Evolutionary conservation across 2,888 invertebrate genomes (phyloP), one percentile per base, ranked within the genome.

Genomic region (Steinernema hermaphroditum): DNA sequence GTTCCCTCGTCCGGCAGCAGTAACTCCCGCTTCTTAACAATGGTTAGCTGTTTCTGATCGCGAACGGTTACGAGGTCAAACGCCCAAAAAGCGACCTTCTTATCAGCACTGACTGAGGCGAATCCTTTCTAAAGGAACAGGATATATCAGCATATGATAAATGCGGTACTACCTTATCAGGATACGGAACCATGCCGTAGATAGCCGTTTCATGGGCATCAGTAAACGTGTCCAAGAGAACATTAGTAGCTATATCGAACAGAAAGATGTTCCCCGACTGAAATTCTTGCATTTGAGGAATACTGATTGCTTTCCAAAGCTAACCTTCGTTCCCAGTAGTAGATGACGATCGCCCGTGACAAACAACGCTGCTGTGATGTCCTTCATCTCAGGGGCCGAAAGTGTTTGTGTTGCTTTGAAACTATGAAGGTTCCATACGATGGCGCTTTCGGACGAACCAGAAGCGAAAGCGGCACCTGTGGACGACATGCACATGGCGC

Each of bases 11-110:
- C 96, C 78, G 95, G 93, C 75, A 96, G 88, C 87, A 94, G 92
- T 24, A 97, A 88, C 91, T 84, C 37, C 8, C 49, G 24, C 27
- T 37, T 71, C 71, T 19, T 94, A 94, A 0, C 93, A 87, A 90
- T 77, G 0, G 88, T 87, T 43, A 90, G 80, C 16, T 86, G 83
- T 78, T 88, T 68, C 88, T 87, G 78, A 29, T 76, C 72, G 22
- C 68, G 19, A 19, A 71, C 72, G 32, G 41, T 74, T 54, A 79
- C 90, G 16, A 95, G 89, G 87, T 95, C 94, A 87, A 95, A 96
- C 73, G 92, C 91, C 96, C 96, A 97, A 82, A 96, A 91, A 88
- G 94, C 95, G 0, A 96, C 92, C 0, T 92, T 92, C 77, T 92
- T 91, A 87, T 97, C 96, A 0, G 92, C 92, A 72, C 95, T 92